A percentile compares a stretch with the other conserved stretches of the same genome.
Conservation (phyloP, 2,888 invertebrate genomes). For the Megaustenia siamemsis region DNA sequence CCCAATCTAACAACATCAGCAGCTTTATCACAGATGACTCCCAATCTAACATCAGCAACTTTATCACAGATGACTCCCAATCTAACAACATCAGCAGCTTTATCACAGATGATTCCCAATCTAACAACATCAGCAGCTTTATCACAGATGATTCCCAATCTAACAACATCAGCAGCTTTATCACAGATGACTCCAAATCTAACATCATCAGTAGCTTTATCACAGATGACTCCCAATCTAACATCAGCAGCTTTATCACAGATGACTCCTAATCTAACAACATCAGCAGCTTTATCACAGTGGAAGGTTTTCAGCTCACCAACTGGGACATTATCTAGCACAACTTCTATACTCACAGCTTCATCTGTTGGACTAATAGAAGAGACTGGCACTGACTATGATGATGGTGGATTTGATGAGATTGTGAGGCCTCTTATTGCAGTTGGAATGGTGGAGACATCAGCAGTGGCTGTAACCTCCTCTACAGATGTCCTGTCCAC, state of each 20-base stretch:
- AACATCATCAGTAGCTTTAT: not conserved
- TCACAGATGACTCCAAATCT: not conserved
- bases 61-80: not conserved
- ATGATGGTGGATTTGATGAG: constrained; percentile 33
- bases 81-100: not conserved
- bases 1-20: not conserved
- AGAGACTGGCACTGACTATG: not conserved
- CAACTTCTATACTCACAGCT: not conserved
- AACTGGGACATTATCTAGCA: not conserved
- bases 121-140: too few relatives aligned
- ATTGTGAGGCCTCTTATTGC: constrained; percentile 5
- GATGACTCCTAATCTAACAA: not conserved
- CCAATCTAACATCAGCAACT: not conserved
- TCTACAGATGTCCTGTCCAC: not conserved
- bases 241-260: not conserved
- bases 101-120: too few relatives aligned
- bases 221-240: not conserved
- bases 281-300: not conserved
- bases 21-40: too few relatives aligned
- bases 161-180: not conserved
- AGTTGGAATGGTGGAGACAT: not conserved
- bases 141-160: not conserved
- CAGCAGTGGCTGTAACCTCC: too few relatives aligned
- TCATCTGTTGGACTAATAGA: not conserved
- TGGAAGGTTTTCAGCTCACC: not conserved